Base-by-base conservation (phyloP, 2,888 invertebrate genomes). In the Orthosia cruda region DNA sequence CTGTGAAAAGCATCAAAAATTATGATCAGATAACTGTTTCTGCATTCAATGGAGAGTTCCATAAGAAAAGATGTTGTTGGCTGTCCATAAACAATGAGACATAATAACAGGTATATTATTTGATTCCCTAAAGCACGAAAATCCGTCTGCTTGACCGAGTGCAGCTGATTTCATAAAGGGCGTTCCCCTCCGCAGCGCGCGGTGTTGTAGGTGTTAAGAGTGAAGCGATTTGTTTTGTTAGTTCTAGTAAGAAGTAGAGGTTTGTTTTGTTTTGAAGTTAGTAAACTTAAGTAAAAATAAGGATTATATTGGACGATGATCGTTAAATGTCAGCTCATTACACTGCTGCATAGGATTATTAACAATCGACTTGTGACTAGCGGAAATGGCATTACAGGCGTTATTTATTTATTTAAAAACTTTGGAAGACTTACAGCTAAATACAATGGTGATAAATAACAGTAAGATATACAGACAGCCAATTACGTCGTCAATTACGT, bases 151-250 rank as follows among this genome's bases (percentile, higher is more conserved):
- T 92, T 94, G 94, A 94, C 94, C 94, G 91, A 92, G 90, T 92
- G 92, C 92, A 93, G 93, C 93, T 93, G 95, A 94, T 95, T 95
- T 95, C 92, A 93, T 94, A 93, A 94, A 95, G 95, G 95, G 95
- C 95, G 95, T 95, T 95, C 94, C 95, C 95, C 95, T 94, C 90
- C 89, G 90, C 80, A 85, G 88, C 90, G 87, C 89, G 88, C 85
- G 83, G 81, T 87, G 88, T 84, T 81, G 70, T 83, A 91, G 90
- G 90, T 75, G 63, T 92, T 63, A 84, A 91, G 91, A 86, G 79
- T 58, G 50, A 5, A 85, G 91, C 91, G 91, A 71, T 77, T 79
- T 79, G 40, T 26, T n/a, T 4, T n/a, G 12, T 32, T 55, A 0
- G 32, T 7, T 40, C 40, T 23, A 26, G 26, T 26, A 26, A 26